Evolutionary conservation across 2,888 invertebrate genomes (phyloP), one percentile per base, ranked within the genome.

Genomic region (Agriopis marginaria): DNA sequence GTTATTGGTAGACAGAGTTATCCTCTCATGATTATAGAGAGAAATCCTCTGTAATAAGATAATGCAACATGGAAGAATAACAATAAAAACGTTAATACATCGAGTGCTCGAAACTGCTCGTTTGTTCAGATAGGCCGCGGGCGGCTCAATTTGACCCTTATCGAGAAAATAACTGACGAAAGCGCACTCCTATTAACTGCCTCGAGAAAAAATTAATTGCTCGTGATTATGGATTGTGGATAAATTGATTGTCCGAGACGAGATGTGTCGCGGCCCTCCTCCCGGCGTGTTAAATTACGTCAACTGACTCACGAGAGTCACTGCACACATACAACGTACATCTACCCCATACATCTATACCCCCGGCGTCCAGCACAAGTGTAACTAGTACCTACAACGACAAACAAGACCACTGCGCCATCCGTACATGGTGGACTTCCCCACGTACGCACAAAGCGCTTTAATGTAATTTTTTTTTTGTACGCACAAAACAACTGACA

Each of bases 161-260:
- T 90, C 89, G 87, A 90, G 89, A 91, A 91, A 91, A 91, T 89
- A 88, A 89, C 88, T 84, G 86, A 89, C 88, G 87, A 91, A 91
- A 91, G 88, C 87, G 84, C 81, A 86, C 82, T 84, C 88, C 86
- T 88, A 89, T 90, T 90, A 89, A 84, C 81, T 86, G 85, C 81
- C 75, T 78, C 81, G 78, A 87, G 88, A 89, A 92, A 90, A 91
- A 91, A 91, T 83, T 90, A 90, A 91, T 89, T 90, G 88, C 89
- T 87, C 77, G 86, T 90, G 89, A 91, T 92, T 91, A 92, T 89
- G 89, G 88, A 90, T 89, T 86, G 88, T 86, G 85, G 84, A 85
- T 89, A 90, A 75, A 91, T 90, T 90, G 89, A 91, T 90, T 89
- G 87, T 85, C 79, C 80, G 81, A 75, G 82, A 83, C 82, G 85